Base-by-base conservation (phyloP, 2,113 vertebrate species). In the Micronisus gabar region DNA sequence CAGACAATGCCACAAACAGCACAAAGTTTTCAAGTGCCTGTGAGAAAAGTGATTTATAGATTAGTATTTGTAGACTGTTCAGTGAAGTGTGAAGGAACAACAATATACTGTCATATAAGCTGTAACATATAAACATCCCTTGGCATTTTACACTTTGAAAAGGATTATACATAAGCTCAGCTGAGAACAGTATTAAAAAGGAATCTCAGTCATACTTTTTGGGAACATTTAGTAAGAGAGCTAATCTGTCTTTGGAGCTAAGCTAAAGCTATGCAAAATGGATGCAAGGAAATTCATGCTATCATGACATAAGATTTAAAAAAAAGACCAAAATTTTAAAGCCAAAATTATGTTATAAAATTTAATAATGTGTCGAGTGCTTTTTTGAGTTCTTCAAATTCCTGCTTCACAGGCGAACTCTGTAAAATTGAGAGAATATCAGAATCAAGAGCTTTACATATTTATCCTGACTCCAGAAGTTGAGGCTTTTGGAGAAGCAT, bases 61-160 rank as follows among this genome's bases (percentile, higher is more conserved):
- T 97, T 93, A 94, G 73, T 86, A 92, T 94, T 92, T 4, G 1
- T 52, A 90, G 86, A 76, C 70, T 83, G 94, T 70, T 95, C 94
- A 93, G 66, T 76, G 88, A 80, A 93, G 70, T 93, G 80, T 91
- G 93, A 95, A 96, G 93, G 67, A 93, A 80, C 90, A 95, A 92
- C 85, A 91, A 71, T 92, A 70, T 82, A 89, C 86, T 89, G 80
- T 87, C 89, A 81, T 81, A 96, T 93, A 94, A 90, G 62, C 95
- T 93, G 89, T 75, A 92, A 53, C 89, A 89, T 86, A 93, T 82
- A 96, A 97, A 97, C 94, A 97, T 88, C 94, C 90, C 68, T 87
- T 90, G 95, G 94, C 93, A 95, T 97, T 97, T 96, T 94, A 93
- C 88, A 91, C 86, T 97, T 92, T 91, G 92, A 93, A 97, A 94